Evolutionary conservation across 2,888 invertebrate species (phyloP), one percentile per base, ranked within the genome.

Genomic region (Clistopyga incitator): DNA sequence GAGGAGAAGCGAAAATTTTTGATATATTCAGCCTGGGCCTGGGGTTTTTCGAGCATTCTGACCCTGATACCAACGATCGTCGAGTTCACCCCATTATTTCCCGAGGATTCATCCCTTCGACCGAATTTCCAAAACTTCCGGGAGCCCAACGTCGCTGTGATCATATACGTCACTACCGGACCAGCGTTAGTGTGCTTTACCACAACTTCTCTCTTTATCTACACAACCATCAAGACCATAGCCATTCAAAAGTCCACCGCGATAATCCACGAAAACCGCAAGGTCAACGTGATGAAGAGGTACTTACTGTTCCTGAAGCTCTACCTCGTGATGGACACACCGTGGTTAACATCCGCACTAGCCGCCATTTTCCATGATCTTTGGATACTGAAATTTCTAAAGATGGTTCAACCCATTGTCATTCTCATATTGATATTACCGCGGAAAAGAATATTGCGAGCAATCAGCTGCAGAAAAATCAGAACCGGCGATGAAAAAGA

Each of bases 311-410:
- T 88, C 54, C 67, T 90, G 45, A 88, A 88, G 50, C 83, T 91
- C 1, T 91, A 91, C 77, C 61, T 91, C 6, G 70, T 91, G 20
- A 90, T 91, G 90, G 90, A 90, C 65, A 86, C 90, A 10, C 90
- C 90, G 2, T 91, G 89, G 88, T 20, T 91, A 4, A 88, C 90
- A 3, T 88, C 89, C 4, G 87, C 87, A n/a, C 78, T 92, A 1
- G 90, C 87, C 6, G 89, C 90, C 6, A 87, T 89, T 23, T 92
- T 85, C 70, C 82, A 88, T 13, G 86, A 90, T 52, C 85, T 92
- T 3, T 91, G 92, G 91, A 34, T 90, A 6, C 80, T 92, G 0
- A 91, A 91, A 75, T 91, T 92, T 56, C 76, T 88, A 15, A 82
- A 91, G 64, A 89, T 91, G 85, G 56, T 88, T 3, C 91, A 91